Base-by-base conservation (phyloP, 2,888 invertebrate genomes). In the Drosophila mettleri region DNA sequence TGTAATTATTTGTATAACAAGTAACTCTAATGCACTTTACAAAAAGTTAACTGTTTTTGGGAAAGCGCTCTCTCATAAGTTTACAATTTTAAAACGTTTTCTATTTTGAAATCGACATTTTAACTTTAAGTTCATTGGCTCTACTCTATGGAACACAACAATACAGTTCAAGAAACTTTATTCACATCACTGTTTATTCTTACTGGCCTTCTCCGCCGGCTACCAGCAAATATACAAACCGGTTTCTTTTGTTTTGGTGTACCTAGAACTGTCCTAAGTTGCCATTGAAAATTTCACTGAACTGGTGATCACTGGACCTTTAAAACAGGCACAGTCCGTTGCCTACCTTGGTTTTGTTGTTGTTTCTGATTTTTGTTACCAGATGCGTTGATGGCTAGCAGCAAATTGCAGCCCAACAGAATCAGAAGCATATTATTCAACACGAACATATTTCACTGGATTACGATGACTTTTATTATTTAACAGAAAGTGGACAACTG, bases 291-390 rank as follows among this genome's bases (percentile, higher is more conserved):
- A 65, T 74, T 68, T 84, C 78, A 80, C 60, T 68, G 85, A 78
- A 48, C 81, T 74, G 45, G 36, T 45, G 43, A 24, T 39, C 38
- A 43, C 43, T 33, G 38, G 16, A 34, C 39, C 34, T 67, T 57
- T 12, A 16, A 34, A 18, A 12, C 6, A n/a, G 22, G 27, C 49
- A 22, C 57, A 59, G 41, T 57, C 53, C 39, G 34, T 31, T 45
- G 60, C 64, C 66, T 88, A 90, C 90, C 90, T 90, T 89, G 90
- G 43, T 75, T 89, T 60, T 75, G 54, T 49, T 69, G 49, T 49
- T 74, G 58, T 24, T 72, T 63, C 14, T 69, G 54, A 8, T 82
- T 75, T 18, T 81, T 84, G n/a, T 72, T 87, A 29, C 77, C 80
- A 61, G 77, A 36, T 22, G 72, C 74, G 58, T 63, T 69, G 49